Percentiles rank a stretch among this genome's conserved stretches.
Evolutionary conservation across 2,797 vertebrate species (phyloP).

Genomic region (Antennarius maculatus): DNA sequence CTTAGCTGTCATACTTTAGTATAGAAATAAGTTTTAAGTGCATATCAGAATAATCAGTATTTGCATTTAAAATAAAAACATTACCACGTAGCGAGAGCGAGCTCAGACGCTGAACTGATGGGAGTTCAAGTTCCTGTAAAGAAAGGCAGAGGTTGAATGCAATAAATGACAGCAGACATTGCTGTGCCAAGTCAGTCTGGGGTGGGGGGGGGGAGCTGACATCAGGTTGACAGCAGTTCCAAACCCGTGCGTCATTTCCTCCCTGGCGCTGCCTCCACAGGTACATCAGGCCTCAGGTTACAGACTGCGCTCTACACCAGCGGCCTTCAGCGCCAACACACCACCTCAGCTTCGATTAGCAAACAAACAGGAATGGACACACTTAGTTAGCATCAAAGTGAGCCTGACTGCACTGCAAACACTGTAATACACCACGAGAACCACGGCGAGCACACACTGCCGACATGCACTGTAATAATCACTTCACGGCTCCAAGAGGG

Average conservation of each 20-base stretch:
- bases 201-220: constrained; percentile 38
- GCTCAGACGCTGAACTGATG: constrained; percentile 11
- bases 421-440: constrained; percentile 18
- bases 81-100: not conserved
- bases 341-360: constrained; percentile 63
- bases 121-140: constrained; percentile 30
- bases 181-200: constrained; percentile 48
- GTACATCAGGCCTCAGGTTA: constrained; percentile 72
- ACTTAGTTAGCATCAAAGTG: constrained; percentile 69
- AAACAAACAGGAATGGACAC: constrained; percentile 65
- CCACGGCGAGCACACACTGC: constrained; percentile 43
- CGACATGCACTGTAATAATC: constrained; percentile 40
- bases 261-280: constrained; percentile 58
- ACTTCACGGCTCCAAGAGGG: constrained; percentile 13
- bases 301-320: constrained; percentile 77
- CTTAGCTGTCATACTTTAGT: constrained; percentile 2
- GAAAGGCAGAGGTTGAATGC: constrained; percentile 38
- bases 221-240: constrained; percentile 74
- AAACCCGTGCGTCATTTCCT: constrained; percentile 78
- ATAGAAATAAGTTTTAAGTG: constrained; percentile 20
- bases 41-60: constrained; percentile 21
- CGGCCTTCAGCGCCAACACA: constrained; percentile 75
- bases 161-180: constrained; percentile 52
- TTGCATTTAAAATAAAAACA: constrained; percentile 32
- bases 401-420: constrained; percentile 26